These are phyloP conservation scores for Stichopus chloronotus DNA, from an alignment of 35 echinoderm and acorn worm genomes.

Conservation along the genomic window DNA sequence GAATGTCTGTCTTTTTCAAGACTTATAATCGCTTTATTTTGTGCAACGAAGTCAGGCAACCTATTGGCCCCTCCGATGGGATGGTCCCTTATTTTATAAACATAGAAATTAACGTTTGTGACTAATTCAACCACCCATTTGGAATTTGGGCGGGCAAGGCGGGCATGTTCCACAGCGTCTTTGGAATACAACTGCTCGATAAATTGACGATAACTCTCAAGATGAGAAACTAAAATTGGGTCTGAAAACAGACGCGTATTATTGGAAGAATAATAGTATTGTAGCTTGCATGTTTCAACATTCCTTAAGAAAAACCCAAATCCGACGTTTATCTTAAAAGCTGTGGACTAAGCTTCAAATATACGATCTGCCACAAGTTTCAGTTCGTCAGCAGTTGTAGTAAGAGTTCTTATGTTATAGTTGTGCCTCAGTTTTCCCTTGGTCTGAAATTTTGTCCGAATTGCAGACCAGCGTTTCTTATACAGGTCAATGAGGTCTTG, in stretches of 20 bases:
- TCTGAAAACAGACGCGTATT: slow-evolving; percentile 33
- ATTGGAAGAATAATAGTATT: slow-evolving; percentile 10
- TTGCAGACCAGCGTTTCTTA: slow-evolving; percentile 1
- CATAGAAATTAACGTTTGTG: background rate
- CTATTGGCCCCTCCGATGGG: background rate
- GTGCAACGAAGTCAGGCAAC: slow-evolving; percentile 23
- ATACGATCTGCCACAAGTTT: background rate
- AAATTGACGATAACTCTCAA: slow-evolving; percentile 10
- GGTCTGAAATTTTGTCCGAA: slow-evolving; percentile 10
- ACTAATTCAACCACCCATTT: slow-evolving; percentile 50
- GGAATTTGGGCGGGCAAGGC: slow-evolving; percentile 10
- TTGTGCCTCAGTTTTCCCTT: background rate
- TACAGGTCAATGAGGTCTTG: background rate
- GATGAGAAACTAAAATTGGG: slow-evolving; percentile 7
- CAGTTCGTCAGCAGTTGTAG: background rate
- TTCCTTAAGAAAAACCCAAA: slow-evolving; percentile 39
- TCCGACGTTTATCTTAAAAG: slow-evolving; percentile 44
- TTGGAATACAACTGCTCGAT: background rate
- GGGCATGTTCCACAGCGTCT: slow-evolving; percentile 3
- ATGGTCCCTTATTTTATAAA: slow-evolving; percentile 32
- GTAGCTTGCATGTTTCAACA: slow-evolving; percentile 21
- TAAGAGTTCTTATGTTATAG: background rate
- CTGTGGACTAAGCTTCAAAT: background rate
- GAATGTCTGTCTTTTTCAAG: slow-evolving; percentile 19
- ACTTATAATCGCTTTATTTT: slow-evolving; percentile 25